Percentiles rank a stretch among this genome's conserved stretches.
Conservation (phyloP, 2,888 invertebrate species). For the Acanthococcus lagerstroemiae region DNA sequence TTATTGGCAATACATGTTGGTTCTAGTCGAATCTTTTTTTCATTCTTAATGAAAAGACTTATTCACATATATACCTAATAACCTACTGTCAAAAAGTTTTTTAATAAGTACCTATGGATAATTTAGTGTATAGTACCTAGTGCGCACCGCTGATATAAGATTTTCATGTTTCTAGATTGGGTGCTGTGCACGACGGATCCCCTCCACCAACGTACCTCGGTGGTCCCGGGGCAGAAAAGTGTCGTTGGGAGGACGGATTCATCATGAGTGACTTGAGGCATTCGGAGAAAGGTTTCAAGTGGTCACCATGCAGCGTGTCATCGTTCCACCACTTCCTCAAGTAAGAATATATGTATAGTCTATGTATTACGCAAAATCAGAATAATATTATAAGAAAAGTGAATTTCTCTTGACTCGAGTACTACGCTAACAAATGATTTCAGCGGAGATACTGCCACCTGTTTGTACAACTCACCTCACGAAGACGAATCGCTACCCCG, state of each 20-base stretch:
- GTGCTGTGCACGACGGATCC: slow-evolving; percentile 92
- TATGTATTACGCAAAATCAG: background rate
- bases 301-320: slow-evolving; percentile 85
- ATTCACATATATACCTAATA: too few relatives aligned
- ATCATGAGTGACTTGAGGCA: slow-evolving; percentile 92
- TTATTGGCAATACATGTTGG: too few relatives aligned
- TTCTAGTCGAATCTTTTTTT: too few relatives aligned
- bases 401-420: too few relatives aligned
- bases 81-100: background rate
- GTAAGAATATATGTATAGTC: slow-evolving; percentile 47
- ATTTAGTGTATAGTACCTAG: too few relatives aligned
- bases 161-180: slow-evolving; percentile 59
- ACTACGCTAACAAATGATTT: slow-evolving; percentile 40
- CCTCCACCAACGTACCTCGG: slow-evolving; percentile 89
- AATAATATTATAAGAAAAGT: background rate
- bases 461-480: slow-evolving; percentile 84
- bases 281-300: slow-evolving; percentile 87
- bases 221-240: slow-evolving; percentile 87
- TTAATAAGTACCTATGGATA: background rate
- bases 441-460: slow-evolving; percentile 89
- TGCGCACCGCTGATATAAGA: background rate
- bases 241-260: slow-evolving; percentile 91
- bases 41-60: too few relatives aligned
- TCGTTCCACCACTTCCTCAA: slow-evolving; percentile 92
- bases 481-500: slow-evolving; percentile 83